Conservation (phyloP, 2,888 invertebrate species). For the Leptothorax acervorum region DNA sequence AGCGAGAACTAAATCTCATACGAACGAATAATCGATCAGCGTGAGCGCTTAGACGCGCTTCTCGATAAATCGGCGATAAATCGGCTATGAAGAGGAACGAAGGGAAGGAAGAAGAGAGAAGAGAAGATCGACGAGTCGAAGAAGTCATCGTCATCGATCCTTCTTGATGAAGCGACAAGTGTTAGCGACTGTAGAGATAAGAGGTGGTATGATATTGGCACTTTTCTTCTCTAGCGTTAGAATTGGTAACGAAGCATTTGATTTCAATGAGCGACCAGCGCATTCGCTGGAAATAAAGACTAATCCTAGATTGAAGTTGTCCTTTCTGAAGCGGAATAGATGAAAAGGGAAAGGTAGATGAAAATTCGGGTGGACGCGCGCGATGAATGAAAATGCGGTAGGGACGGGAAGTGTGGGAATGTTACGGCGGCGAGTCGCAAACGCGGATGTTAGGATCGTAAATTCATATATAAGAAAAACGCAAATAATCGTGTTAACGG, state of each 20-base stretch:
- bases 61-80: constrained; percentile 3
- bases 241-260: constrained; percentile 34
- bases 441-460: neutral
- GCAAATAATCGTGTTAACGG: neutral
- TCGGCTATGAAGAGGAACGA: neutral
- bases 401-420: neutral
- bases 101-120: neutral
- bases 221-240: constrained; percentile 30
- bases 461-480: neutral
- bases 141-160: constrained; percentile 19
- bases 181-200: neutral
- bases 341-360: neutral
- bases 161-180: neutral
- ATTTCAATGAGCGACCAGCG: constrained; percentile 30
- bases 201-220: neutral
- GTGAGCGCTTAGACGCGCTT: neutral
- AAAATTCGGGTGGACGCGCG: neutral
- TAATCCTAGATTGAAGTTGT: constrained; percentile 12
- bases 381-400: neutral
- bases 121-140: constrained; percentile 19
- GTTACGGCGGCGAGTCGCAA: constrained; percentile 6
- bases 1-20: constrained; percentile 17
- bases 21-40: constrained; percentile 23
- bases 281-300: constrained; percentile 26
- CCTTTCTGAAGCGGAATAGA: neutral